A percentile compares a stretch with the other conserved stretches of the same genome.
Evolutionary conservation across 2,888 invertebrate species (phyloP).

Genomic region (Patella ulyssiponensis): DNA sequence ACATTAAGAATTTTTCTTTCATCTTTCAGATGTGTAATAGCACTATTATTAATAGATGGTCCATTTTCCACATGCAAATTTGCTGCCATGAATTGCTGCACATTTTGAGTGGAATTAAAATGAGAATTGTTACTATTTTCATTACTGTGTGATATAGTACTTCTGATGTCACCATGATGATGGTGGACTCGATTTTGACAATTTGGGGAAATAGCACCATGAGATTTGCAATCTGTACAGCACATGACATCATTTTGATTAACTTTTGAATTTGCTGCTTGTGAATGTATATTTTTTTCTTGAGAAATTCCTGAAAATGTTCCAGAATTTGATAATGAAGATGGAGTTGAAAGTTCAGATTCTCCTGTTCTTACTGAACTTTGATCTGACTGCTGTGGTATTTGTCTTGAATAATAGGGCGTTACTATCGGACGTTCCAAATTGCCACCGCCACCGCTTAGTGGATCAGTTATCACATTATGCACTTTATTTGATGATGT

Average conservation of each 20-base stretch:
- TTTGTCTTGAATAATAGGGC: background rate
- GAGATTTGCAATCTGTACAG: conserved; percentile 43
- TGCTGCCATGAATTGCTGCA: conserved; percentile 8
- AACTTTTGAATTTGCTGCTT: background rate
- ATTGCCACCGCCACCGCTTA: background rate
- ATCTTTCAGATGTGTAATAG: background rate
- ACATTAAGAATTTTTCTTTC: background rate
- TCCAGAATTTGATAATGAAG: background rate
- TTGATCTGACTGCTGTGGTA: background rate
- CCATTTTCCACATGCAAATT: background rate
- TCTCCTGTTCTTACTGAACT: background rate
- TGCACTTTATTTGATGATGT: background rate
- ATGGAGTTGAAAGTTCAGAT: background rate
- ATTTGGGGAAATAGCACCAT: conserved; percentile 44
- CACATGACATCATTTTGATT: conserved; percentile 24
- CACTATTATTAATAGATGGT: background rate
- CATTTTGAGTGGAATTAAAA: background rate
- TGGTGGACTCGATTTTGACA: conserved; percentile 36
- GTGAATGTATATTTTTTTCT: too few species aligned
- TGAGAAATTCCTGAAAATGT: background rate
- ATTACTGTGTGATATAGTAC: background rate
- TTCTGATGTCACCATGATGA: background rate
- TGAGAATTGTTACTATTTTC: conserved; percentile 13
- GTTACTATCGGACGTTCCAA: background rate
- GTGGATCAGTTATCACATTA: background rate